Percentiles rank a stretch among this genome's conserved stretches.
phyloP scores from a whole-genome alignment of 2,888 invertebrate genomes.

The Alviniconcha strummeri region DNA sequence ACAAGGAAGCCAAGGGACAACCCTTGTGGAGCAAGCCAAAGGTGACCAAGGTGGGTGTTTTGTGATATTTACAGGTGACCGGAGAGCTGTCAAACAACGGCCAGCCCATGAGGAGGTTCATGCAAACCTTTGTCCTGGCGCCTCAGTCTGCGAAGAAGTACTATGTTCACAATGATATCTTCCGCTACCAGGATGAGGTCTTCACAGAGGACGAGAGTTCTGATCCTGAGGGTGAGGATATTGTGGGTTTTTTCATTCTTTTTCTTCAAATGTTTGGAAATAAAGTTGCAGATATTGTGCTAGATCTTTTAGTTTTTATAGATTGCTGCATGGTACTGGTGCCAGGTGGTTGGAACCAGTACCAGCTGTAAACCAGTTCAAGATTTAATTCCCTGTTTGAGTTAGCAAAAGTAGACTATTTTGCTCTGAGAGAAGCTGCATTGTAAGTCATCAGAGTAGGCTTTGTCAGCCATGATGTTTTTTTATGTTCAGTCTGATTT shows the following conservation, averaged over 20 bases:
- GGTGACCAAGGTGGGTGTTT: no score
- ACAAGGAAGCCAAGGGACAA: no score
- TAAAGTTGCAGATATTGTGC: no score
- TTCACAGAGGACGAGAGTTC: constrained; percentile 78
- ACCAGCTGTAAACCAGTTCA: no score
- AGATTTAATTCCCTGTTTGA: no score
- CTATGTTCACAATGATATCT: constrained; percentile 99
- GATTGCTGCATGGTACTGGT: not conserved
- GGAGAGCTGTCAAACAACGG: constrained; percentile 97
- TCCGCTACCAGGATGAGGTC: constrained; percentile 93
- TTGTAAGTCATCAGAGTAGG: not conserved
- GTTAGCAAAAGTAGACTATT: no score
- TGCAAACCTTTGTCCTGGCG: constrained; percentile 97
- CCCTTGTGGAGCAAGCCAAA: no score
- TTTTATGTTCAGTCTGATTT: not conserved
- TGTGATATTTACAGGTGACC: constrained; percentile 79
- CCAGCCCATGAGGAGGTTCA: constrained; percentile 97
- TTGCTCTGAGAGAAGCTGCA: no score
- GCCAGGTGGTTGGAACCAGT: no score
- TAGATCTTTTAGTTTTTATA: not conserved
- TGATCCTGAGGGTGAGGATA: constrained; percentile 37
- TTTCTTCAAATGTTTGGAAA: not conserved
- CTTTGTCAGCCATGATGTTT: not conserved
- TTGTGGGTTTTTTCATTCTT: not conserved
- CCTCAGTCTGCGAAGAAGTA: constrained; percentile 96